A percentile compares a stretch with the other conserved stretches of the same genome.
These are phyloP conservation scores for Malurus melanocephalus DNA, from an alignment of 2,113 vertebrate genomes.

Conservation along the genomic window DNA sequence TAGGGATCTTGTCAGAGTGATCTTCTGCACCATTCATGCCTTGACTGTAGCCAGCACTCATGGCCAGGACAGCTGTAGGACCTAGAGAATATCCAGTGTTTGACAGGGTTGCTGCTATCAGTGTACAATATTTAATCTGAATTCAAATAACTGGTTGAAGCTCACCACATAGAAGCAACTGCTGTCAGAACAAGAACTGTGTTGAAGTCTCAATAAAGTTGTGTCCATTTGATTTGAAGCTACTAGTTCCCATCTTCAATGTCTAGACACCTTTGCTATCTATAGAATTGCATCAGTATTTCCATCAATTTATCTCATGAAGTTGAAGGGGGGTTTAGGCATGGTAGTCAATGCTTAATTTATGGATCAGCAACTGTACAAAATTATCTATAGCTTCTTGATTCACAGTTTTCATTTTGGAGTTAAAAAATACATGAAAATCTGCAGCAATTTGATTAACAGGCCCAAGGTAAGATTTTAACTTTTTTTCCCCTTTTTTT, in stretches of 20 bases:
- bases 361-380: not conserved
- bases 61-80: not conserved
- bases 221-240: not conserved
- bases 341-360: not conserved
- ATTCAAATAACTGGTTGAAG: not conserved
- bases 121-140: not conserved
- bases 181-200: not conserved
- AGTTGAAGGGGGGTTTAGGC: fast-evolving
- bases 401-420: not conserved
- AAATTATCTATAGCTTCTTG: not conserved
- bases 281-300: not conserved
- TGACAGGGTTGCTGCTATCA: not conserved
- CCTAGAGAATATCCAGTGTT: not conserved
- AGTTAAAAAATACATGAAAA: not conserved
- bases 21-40: not conserved
- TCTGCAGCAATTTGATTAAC: not conserved
- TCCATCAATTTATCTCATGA: not conserved
- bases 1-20: not conserved
- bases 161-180: not conserved
- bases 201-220: not conserved
- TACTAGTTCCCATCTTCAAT: fast-evolving
- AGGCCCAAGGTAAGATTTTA: not conserved
- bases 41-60: not conserved
- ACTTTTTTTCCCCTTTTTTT: not conserved
- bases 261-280: not conserved